Base-by-base conservation (phyloP, 2,888 invertebrate species). In the Diloba caeruleocephala region DNA sequence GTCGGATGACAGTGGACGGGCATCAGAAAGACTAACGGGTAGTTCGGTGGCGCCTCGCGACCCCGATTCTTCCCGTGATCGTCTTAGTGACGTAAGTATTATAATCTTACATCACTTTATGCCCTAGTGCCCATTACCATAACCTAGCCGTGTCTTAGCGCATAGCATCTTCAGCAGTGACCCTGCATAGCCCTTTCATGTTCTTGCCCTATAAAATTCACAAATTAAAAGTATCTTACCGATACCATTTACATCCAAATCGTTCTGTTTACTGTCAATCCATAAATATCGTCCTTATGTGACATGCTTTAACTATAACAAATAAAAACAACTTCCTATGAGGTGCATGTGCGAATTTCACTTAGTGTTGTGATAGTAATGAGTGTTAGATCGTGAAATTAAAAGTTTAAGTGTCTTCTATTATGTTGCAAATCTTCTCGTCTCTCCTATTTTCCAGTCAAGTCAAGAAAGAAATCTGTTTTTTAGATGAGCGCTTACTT, bases 1-100 rank as follows among this genome's bases (percentile, higher is more conserved):
- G 86, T 97, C 96, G 89, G 97, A 97, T 94, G 97, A 97, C 93
- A 97, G 96, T 94, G 96, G 96, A 82, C 94, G 96, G 90, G 97
- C 96, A 80, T 96, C 96, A 78, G 96, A 96, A 94, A 95, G 96
- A 85, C 95, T 96, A 87, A 96, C 96, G 88, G 95, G 96, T 91
- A 95, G 96, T 91, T 96, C 96, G 62, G 95, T 95, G 84, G 95
- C 95, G 79, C 95, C 95, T 82, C 95, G 96, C 87, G 96, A 96
- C 93, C 96, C 96, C 83, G 96, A 96, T 93, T 96, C 96, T 92
- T 96, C 96, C 85, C 95, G 96, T 93, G 97, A 97, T 94, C 96
- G 97, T 88, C 96, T 97, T 87, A 97, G 96, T 94, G 97, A 97
- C 95, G 97, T 97, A 95, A 96, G 96, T 95, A 88, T 64, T 59